These are phyloP conservation scores for Drosophila leontia DNA, from an alignment of 1,140 invertebrate species.

Conservation along the genomic window DNA sequence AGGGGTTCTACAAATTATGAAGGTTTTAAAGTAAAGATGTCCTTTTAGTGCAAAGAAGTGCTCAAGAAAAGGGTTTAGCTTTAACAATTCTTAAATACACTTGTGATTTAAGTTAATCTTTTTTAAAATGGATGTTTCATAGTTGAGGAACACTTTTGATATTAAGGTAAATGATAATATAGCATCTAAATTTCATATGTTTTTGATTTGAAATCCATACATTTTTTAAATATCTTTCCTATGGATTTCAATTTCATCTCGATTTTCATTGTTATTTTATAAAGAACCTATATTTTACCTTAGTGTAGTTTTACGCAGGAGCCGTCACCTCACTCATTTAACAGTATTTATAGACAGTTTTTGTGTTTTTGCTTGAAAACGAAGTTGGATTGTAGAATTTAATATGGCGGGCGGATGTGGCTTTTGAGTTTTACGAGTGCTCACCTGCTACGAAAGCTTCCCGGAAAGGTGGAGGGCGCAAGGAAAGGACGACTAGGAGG, in stretches of 20 bases:
- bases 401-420: slow-evolving; percentile 66
- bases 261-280: background rate
- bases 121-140: no score
- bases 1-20: background rate
- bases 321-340: slow-evolving; percentile 48
- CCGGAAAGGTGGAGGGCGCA: slow-evolving; percentile 4
- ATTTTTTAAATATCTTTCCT: no score
- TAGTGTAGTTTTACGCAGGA: slow-evolving; percentile 21
- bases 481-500: background rate
- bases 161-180: no score
- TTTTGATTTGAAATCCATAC: background rate
- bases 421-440: slow-evolving; percentile 62
- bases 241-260: background rate
- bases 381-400: slow-evolving; percentile 58
- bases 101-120: no score
- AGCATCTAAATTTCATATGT: accelerated
- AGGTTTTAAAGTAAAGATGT: background rate
- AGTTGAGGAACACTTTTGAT: no score
- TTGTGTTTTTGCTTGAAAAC: slow-evolving; percentile 46
- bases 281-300: background rate
- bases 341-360: slow-evolving; percentile 72
- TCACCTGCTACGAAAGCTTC: slow-evolving; percentile 33
- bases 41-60: background rate
- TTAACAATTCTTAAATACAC: no score
- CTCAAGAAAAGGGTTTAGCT: background rate